phyloP scores from a whole-genome alignment of 1,140 invertebrate species.

The Neoseiulus cucumeris region DNA sequence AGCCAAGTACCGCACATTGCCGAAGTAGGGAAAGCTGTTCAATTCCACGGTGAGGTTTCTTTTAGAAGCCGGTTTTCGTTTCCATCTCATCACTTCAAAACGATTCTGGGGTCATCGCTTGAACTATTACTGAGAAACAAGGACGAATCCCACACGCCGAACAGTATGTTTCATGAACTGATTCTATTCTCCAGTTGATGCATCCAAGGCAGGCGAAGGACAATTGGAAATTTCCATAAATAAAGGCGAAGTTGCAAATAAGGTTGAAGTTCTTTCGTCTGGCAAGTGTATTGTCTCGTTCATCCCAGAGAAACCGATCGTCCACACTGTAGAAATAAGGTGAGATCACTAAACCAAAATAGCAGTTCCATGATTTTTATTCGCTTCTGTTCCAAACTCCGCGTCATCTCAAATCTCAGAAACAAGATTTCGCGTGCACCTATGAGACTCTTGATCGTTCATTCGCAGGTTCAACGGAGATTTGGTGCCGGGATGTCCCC shows the following conservation, averaged over 20 bases:
- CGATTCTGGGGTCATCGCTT: neutral
- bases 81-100: neutral
- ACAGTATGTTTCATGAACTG: neutral
- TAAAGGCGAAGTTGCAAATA: constrained; percentile 90
- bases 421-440: no score
- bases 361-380: no score
- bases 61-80: constrained; percentile 1
- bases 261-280: constrained; percentile 82
- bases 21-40: constrained; percentile 22
- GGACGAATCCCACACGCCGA: neutral
- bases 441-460: no score
- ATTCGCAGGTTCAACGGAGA: neutral
- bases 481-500: constrained; percentile 48
- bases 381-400: no score
- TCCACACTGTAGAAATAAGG: constrained; percentile 84
- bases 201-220: constrained; percentile 82
- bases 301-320: constrained; percentile 68
- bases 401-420: no score
- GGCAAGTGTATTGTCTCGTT: constrained; percentile 86
- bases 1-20: constrained; percentile 47
- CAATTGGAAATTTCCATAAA: constrained; percentile 95
- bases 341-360: neutral
- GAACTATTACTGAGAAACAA: neutral
- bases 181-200: constrained; percentile 51
- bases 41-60: constrained; percentile 24